phyloP scores from a whole-genome alignment of 1,140 invertebrate species.

The Pseudachorutes palmiensis region DNA sequence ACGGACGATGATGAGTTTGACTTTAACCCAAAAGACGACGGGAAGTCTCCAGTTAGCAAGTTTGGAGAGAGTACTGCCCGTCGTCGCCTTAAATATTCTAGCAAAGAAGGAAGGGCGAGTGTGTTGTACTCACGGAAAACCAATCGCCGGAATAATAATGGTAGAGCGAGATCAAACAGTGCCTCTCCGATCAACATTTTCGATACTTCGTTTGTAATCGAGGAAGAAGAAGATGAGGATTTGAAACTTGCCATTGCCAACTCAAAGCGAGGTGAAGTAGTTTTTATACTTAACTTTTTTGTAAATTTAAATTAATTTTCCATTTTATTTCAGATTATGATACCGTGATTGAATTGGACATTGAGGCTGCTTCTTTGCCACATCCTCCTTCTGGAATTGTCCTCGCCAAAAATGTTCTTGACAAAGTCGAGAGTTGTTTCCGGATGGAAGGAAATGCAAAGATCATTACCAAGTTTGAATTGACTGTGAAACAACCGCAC shows the following conservation, averaged over 20 bases:
- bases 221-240: neutral
- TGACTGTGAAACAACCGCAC: neutral
- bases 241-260: neutral
- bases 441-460: neutral
- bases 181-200: no score
- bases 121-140: no score
- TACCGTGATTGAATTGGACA: neutral
- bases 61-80: no score
- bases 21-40: no score
- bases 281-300: neutral
- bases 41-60: no score
- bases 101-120: no score
- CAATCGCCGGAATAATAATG: no score
- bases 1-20: no score
- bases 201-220: no score
- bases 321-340: neutral
- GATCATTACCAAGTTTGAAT: neutral
- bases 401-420: neutral
- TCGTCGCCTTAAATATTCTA: no score
- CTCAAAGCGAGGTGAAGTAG: neutral
- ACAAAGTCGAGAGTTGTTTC: neutral
- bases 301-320: no score
- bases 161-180: no score
- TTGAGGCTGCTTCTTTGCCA: neutral
- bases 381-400: neutral